Base-by-base conservation (phyloP, 53 echinoderm and acorn worm genomes). In the Holothuria leucospilota region DNA sequence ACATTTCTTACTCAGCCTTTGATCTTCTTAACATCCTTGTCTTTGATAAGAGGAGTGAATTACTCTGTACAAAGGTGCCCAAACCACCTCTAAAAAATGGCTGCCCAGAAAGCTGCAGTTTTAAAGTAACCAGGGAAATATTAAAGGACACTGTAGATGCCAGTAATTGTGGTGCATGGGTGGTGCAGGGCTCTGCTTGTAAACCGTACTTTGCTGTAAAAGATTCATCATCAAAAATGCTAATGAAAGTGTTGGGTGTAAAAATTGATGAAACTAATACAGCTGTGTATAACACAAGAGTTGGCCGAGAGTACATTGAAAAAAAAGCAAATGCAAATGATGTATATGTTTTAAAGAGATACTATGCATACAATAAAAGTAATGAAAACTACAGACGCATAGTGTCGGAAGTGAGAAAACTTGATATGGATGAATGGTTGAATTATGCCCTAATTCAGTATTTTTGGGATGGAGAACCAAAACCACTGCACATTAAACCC, bases 311-410 rank as follows among this genome's bases (percentile, higher is more conserved):
- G 4, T 64, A 64, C 15, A 14, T 0, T 2, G 64, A 64, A 3
- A 64, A 8, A 9, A 5, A 64, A 0, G 13, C 8, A 2, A 28
- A 64, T 25, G 0, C 64, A 9, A 4, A 28, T 13, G 49, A 75
- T 51, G 75, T 75, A 23, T 75, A 51, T 75, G 75, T 23, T 51
- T 13, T 75, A 51, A 75, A 75, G 52, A 42, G 75, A 20, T 51
- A 46, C 24, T 75, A 75, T 75, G 20, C 75, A 23, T 51, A 5
- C 5, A 75, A 75, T n/a, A 75, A 75, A 51, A 75, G 52, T 51
- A 75, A 75, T 23, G 52, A 14, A 20, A 75, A 75, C 13, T 75
- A 75, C 49, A 75, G 6, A 75, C 20, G 75, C 23, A 51, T 75
- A 21, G 75, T 75, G 26, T 8, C 75, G 51, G 75, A 4, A 13